phyloP scores from a whole-genome alignment of 2,797 vertebrate genomes.

The Poeciliopsis infans region DNA sequence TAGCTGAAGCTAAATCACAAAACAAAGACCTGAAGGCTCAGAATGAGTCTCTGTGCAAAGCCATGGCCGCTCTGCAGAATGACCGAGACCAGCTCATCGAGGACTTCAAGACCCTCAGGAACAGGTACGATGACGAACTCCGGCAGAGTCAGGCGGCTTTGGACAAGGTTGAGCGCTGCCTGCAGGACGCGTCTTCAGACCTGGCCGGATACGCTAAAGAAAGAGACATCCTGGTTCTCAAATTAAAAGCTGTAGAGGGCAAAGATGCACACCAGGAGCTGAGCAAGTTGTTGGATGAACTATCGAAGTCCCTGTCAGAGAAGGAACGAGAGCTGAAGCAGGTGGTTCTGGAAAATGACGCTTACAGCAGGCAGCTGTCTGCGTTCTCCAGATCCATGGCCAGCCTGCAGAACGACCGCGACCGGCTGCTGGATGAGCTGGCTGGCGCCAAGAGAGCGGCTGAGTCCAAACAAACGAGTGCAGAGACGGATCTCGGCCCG shows the following conservation, averaged over 20 bases:
- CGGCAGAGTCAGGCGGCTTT: slow-evolving; percentile 67
- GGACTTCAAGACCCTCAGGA: slow-evolving; percentile 83
- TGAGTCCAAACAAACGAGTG: slow-evolving; percentile 69
- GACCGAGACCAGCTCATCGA: slow-evolving; percentile 87
- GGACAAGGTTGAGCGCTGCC: slow-evolving; percentile 72
- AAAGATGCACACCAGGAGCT: slow-evolving; percentile 68
- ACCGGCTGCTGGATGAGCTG: slow-evolving; percentile 84
- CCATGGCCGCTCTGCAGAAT: slow-evolving; percentile 87
- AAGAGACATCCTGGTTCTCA: slow-evolving; percentile 67
- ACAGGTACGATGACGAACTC: slow-evolving; percentile 81
- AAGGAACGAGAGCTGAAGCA: slow-evolving; percentile 79
- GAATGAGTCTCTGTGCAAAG: slow-evolving; percentile 85
- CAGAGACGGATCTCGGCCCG: slow-evolving; percentile 24
- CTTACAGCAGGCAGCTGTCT: slow-evolving; percentile 79
- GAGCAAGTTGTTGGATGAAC: slow-evolving; percentile 69
- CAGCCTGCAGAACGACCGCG: slow-evolving; percentile 88
- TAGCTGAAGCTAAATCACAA: slow-evolving; percentile 69
- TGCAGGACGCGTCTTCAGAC: slow-evolving; percentile 74
- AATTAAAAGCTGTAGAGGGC: slow-evolving; percentile 69
- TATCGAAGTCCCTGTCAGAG: slow-evolving; percentile 73
- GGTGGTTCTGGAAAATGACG: slow-evolving; percentile 72
- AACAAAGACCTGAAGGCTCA: slow-evolving; percentile 78
- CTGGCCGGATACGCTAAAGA: slow-evolving; percentile 72
- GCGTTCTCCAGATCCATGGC: slow-evolving; percentile 89
- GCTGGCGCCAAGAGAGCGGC: slow-evolving; percentile 69